Evolutionary conservation across 2,888 invertebrate species (phyloP).

Genomic region (Portevinia maculata): DNA sequence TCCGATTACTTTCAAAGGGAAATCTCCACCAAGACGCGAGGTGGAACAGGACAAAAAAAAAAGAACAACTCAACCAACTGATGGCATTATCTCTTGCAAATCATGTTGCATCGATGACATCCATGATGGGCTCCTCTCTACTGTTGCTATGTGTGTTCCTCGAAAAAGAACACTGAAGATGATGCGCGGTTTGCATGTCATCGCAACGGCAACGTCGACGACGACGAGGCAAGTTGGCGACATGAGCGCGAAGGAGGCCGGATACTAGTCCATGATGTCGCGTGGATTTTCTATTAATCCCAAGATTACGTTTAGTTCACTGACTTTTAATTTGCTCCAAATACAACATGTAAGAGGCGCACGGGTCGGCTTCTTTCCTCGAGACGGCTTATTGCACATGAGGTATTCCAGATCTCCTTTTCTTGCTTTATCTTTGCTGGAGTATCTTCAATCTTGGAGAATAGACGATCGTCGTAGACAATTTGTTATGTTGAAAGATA

Average conservation of each 20-base stretch:
- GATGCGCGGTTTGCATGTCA: conserved; percentile 73
- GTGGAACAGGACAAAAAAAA: not conserved
- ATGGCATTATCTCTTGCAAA: conserved; percentile 67
- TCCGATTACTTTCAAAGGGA: conserved; percentile 49
- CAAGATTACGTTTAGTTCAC: conserved; percentile 74
- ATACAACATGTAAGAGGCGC: conserved; percentile 52
- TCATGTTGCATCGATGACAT: conserved; percentile 71
- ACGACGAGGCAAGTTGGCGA: conserved; percentile 42
- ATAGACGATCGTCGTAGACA: conserved; percentile 69
- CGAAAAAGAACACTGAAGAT: conserved; percentile 39
- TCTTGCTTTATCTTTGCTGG: conserved; percentile 35
- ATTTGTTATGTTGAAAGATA: conserved; percentile 73
- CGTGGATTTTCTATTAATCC: conserved; percentile 74
- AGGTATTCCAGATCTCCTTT: conserved; percentile 58
- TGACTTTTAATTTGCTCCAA: conserved; percentile 74
- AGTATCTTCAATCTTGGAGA: conserved; percentile 37
- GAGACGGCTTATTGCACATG: conserved; percentile 37
- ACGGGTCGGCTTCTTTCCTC: conserved; percentile 37
- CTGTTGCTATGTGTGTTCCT: not conserved
- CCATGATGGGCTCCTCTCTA: conserved; percentile 36
- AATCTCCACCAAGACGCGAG: not conserved
- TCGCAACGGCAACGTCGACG: conserved; percentile 3
- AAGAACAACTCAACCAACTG: conserved; percentile 33
- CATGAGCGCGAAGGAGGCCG: conserved; percentile 5
- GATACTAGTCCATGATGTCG: conserved; percentile 61